phyloP scores from a whole-genome alignment of 2,888 invertebrate genomes.

The Ochropleura plecta region DNA sequence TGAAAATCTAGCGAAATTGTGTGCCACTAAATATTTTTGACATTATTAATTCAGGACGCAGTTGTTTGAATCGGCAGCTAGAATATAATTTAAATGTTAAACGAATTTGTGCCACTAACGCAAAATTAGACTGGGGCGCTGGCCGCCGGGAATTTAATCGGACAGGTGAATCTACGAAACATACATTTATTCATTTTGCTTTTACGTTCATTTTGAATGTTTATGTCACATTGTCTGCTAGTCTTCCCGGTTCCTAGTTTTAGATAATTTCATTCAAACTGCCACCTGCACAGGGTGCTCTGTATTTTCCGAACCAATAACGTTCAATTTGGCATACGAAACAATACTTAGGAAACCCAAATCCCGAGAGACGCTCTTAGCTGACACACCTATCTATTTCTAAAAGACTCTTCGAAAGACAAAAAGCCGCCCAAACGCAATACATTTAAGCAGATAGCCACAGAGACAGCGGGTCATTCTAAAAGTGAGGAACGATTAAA shows the following conservation, averaged over 20 bases:
- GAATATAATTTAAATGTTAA: constrained; percentile 90
- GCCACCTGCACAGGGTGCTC: background rate
- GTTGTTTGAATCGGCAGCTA: constrained; percentile 87
- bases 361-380: constrained; percentile 17
- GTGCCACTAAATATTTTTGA: constrained; percentile 88
- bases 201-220: constrained; percentile 54
- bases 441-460: constrained; percentile 60
- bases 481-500: constrained; percentile 79
- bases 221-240: constrained; percentile 42
- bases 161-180: constrained; percentile 79
- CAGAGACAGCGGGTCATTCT: constrained; percentile 75
- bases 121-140: constrained; percentile 82
- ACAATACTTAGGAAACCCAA: background rate
- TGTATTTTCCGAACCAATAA: background rate
- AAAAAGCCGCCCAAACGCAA: constrained; percentile 48
- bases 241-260: constrained; percentile 31
- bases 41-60: constrained; percentile 88
- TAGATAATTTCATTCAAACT: constrained; percentile 17
- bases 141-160: constrained; percentile 80
- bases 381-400: constrained; percentile 32
- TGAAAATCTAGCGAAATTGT: constrained; percentile 89
- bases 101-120: constrained; percentile 87
- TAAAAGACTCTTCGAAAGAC: constrained; percentile 28
- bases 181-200: constrained; percentile 71
- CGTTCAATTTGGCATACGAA: constrained; percentile 7